These are phyloP conservation scores for Drosophila paramelanica DNA, from an alignment of 2,888 invertebrate genomes.

Conservation along the genomic window DNA sequence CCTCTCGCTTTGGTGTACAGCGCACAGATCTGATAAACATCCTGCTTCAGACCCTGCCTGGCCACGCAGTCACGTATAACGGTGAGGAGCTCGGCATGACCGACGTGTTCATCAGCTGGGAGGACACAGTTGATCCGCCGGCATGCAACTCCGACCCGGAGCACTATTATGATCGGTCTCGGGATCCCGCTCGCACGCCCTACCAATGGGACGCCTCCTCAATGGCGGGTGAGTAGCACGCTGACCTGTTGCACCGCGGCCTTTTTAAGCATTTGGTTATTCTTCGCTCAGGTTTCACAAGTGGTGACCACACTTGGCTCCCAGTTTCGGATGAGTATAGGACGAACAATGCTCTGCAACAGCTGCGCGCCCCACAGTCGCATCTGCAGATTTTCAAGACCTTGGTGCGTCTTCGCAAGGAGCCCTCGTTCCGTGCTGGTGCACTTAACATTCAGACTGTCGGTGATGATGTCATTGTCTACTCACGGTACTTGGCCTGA, in stretches of 20 bases:
- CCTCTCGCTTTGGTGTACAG: constrained; percentile 89
- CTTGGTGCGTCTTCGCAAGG: constrained; percentile 86
- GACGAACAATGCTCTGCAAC: constrained; percentile 87
- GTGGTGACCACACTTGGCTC: constrained; percentile 87
- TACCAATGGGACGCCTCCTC: constrained; percentile 87
- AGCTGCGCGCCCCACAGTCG: constrained; percentile 86
- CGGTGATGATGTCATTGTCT: constrained; percentile 80
- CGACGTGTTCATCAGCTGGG: constrained; percentile 85
- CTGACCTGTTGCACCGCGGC: fast-evolving
- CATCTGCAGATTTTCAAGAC: constrained; percentile 88
- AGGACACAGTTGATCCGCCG: constrained; percentile 86
- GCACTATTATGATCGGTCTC: constrained; percentile 82
- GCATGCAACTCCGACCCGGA: constrained; percentile 86
- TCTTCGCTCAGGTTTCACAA: constrained; percentile 75
- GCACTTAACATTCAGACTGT: constrained; percentile 74
- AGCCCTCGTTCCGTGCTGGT: constrained; percentile 82
- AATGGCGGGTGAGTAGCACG: constrained; percentile 79
- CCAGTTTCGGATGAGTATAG: constrained; percentile 88
- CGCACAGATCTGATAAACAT: constrained; percentile 93
- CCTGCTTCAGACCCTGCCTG: constrained; percentile 92
- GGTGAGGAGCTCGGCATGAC: constrained; percentile 91
- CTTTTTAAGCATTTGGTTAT: too few relatives aligned
- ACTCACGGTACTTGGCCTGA: constrained; percentile 70
- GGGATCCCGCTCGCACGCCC: constrained; percentile 88
- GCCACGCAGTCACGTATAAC: constrained; percentile 94